Evolutionary conservation across 2,797 vertebrate species (phyloP), one percentile per base, ranked within the genome.

Genomic region (Poecilia gillii): DNA sequence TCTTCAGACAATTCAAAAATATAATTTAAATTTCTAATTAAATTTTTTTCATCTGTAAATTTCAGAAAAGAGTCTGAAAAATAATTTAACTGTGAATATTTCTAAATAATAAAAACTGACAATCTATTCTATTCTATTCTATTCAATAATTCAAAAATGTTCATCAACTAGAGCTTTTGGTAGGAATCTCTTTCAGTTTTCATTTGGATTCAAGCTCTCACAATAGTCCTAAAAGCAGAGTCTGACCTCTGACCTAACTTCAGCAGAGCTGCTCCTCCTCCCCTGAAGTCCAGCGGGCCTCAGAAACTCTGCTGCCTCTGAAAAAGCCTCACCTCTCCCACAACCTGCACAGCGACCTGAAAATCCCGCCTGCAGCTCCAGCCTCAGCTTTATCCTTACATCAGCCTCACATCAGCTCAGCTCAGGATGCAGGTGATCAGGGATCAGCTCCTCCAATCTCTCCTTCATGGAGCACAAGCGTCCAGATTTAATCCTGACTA

Each of bases 321-420:
- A 73, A 64, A 81, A 46, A 82, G 82, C 79, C 83, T 89, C 78
- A 85, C 85, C 87, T 90, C 85, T 91, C 83, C 73, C 80, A 83
- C 78, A 90, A 86, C 84, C 87, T 85, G 39, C 82, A 74, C 77
- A 33, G 13, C 73, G 36, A 16, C 66, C 77, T 59, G 70, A 84
- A 84, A 87, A 88, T 84, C 85, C 85, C 87, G 79, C 80, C 91
- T 78, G 84, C 73, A 77, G 85, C 84, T 81, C 84, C 80, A 62
- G 28, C 80, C 28, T 47, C 71, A 83, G 59, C 2, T 87, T 88
- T 77, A 84, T 76, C 84, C 77, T 0, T 0, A 79, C 84, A 82
- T 87, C 78, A 82, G 36, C 79, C 77, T 1, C 0, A 80, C 82
- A 16, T 76, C 75, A 81, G 74, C 79, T 70, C 31, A 18, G 46